Conservation (phyloP, 92 coral and sea anemone genomes). For the Meandrina meandrites region DNA sequence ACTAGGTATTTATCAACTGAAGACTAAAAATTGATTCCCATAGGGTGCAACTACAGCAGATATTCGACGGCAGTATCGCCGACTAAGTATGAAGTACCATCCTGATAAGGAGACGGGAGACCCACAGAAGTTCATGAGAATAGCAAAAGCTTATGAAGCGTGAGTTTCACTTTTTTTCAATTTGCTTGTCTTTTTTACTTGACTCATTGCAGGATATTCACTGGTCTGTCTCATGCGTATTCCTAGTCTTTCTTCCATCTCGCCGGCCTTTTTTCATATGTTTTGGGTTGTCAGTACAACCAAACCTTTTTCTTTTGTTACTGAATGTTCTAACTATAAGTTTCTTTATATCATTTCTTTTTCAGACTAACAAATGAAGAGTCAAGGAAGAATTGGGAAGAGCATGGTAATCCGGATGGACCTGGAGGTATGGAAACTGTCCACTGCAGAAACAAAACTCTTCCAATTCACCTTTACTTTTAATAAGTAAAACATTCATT, state of each 20-base stretch:
- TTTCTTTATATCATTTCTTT: not conserved
- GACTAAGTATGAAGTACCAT: constrained; percentile 93
- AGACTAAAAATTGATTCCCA: not conserved
- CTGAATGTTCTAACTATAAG: too few relatives aligned
- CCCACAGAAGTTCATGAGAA: constrained; percentile 92
- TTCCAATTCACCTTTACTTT: not conserved
- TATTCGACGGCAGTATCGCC: constrained; percentile 90
- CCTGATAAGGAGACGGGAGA: constrained; percentile 97
- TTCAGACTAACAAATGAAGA: constrained; percentile 92
- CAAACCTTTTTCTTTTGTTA: too few relatives aligned
- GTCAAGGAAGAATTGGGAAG: constrained; percentile 96
- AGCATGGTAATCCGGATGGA: constrained; percentile 98
- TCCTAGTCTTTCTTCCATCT: too few relatives aligned
- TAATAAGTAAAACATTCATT: not conserved
- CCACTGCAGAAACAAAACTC: not conserved
- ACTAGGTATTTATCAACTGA: not conserved
- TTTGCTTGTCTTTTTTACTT: not conserved
- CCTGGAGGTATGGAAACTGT: constrained; percentile 76
- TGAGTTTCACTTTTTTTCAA: constrained; percentile 48
- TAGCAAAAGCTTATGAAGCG: constrained; percentile 99
- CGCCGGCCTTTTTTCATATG: too few relatives aligned
- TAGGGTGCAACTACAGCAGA: constrained; percentile 93
- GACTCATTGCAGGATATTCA: not conserved
- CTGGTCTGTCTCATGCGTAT: too few relatives aligned
- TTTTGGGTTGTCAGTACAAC: too few relatives aligned